These are phyloP conservation scores for Aporrectodea caliginosa DNA, from an alignment of 1,140 invertebrate species.

Conservation along the genomic window DNA sequence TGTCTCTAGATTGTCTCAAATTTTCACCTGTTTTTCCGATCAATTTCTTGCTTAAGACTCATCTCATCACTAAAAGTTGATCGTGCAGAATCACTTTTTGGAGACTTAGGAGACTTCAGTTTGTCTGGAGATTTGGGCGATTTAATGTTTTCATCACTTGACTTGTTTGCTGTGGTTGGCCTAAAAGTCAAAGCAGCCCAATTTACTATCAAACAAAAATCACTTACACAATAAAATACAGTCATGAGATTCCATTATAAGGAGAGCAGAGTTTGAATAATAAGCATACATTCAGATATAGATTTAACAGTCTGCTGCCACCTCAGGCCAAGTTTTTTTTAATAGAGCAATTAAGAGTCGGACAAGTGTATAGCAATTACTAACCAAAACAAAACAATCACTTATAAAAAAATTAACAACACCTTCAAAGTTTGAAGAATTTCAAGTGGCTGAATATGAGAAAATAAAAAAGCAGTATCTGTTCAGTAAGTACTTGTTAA, in stretches of 20 bases:
- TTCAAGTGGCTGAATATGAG: no score
- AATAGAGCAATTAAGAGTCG: neutral
- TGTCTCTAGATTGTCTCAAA: neutral
- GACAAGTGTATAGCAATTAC: no score
- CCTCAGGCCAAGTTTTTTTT: no score
- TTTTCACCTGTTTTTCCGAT: neutral
- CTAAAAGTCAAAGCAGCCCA: neutral
- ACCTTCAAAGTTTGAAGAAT: no score
- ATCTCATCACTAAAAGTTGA: neutral
- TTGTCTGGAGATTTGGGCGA: neutral
- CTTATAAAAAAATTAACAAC: no score
- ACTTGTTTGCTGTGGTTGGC: neutral
- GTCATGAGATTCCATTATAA: neutral
- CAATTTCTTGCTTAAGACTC: neutral
- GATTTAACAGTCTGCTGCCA: no score
- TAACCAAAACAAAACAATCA: no score
- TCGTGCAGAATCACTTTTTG: neutral
- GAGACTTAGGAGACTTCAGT: neutral
- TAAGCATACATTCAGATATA: neutral
- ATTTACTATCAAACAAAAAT: neutral
- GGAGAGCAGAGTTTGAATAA: neutral
- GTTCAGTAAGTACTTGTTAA: no score
- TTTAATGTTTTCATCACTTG: neutral
- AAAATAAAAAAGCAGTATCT: no score
- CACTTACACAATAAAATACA: neutral